phyloP scores from a whole-genome alignment of 37 sponge, comb jelly and placozoan genomes.

The Spongilla lacustris region DNA sequence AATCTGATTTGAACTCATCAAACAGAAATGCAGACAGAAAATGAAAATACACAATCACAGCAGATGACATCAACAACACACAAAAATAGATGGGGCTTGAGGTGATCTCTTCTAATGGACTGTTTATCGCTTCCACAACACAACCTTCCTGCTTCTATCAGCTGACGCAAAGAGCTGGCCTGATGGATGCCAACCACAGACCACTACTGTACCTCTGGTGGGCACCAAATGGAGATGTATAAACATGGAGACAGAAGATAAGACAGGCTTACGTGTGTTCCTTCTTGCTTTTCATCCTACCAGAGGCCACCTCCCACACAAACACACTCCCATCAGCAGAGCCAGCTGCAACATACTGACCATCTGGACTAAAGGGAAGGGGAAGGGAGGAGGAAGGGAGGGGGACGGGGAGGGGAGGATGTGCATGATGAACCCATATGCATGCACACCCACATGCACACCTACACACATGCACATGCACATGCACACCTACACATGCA shows the following conservation, averaged over 20 bases:
- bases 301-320: slow-evolving; percentile 77
- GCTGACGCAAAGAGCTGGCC: slow-evolving; percentile 79
- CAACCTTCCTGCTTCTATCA: slow-evolving; percentile 79
- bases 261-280: slow-evolving; percentile 62
- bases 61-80: too few species aligned
- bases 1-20: too few species aligned
- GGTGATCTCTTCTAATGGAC: background rate
- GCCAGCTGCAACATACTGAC: slow-evolving; percentile 92
- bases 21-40: too few species aligned
- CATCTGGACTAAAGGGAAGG: slow-evolving; percentile 80
- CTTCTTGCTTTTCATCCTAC: slow-evolving; percentile 46
- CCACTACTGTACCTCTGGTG: slow-evolving; percentile 65
- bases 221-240: background rate
- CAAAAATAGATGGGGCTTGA: background rate
- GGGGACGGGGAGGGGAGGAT: too few species aligned
- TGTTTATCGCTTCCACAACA: slow-evolving; percentile 69
- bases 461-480: too few species aligned
- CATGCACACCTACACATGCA: too few species aligned
- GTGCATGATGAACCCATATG: too few species aligned
- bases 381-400: too few species aligned
- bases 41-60: too few species aligned
- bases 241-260: background rate
- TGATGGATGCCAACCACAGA: slow-evolving; percentile 87
- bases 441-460: too few species aligned
- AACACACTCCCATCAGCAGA: slow-evolving; percentile 88